Evolutionary conservation across 1,140 invertebrate species (phyloP).

Genomic region (Drosophila pseudoananassae): DNA sequence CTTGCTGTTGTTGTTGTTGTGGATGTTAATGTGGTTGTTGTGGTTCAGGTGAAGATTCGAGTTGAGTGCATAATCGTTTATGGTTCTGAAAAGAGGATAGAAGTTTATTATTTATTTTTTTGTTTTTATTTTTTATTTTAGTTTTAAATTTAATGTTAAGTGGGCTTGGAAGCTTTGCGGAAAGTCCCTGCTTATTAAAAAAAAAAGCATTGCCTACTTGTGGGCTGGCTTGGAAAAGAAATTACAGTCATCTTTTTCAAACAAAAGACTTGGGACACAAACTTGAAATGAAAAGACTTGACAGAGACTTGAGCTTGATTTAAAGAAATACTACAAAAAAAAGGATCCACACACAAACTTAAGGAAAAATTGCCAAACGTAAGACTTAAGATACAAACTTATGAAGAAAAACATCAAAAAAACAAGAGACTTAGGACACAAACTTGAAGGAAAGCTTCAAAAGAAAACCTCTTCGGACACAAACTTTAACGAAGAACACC

Average conservation of each 20-base stretch:
- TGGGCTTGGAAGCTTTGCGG: background rate
- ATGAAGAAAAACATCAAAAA: background rate
- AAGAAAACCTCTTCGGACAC: too few relatives aligned
- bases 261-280: constrained; percentile 63
- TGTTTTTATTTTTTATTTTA: background rate
- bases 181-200: background rate
- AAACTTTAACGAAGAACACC: background rate
- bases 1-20: constrained; percentile 27
- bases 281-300: constrained; percentile 20
- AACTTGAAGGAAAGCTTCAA: background rate
- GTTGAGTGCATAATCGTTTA: constrained; percentile 72
- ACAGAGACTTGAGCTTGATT: too few relatives aligned
- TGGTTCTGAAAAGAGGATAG: constrained; percentile 49
- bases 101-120: background rate
- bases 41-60: constrained; percentile 54
- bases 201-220: constrained; percentile 33
- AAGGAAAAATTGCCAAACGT: too few relatives aligned
- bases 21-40: constrained; percentile 23
- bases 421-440: background rate
- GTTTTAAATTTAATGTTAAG: background rate
- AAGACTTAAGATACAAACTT: too few relatives aligned
- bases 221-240: background rate
- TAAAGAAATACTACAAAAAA: too few relatives aligned
- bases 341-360: too few relatives aligned
- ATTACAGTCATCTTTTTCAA: constrained; percentile 15